These are phyloP conservation scores for Peromyscus melanophrys DNA, from an alignment of 2,797 vertebrate species.

Conservation along the genomic window DNA sequence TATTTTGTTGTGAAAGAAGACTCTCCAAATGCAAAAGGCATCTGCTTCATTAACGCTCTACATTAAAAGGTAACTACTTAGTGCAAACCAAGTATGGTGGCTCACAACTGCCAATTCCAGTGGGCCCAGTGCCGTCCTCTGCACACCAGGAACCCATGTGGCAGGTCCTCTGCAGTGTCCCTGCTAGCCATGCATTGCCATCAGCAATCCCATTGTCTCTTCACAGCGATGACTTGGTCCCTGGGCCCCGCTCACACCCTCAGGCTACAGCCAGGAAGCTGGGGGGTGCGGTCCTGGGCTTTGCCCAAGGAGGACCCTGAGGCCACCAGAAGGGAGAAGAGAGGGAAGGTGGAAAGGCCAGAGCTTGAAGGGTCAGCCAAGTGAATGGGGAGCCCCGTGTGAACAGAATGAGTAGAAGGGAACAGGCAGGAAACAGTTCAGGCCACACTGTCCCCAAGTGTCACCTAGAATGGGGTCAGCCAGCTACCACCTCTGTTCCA, in stretches of 20 bases:
- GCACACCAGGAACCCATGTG: not conserved
- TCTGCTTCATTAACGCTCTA: not conserved
- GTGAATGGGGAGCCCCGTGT: not conserved
- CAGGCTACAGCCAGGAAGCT: not conserved
- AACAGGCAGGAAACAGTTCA: not conserved
- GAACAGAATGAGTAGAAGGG: not conserved
- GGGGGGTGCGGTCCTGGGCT: not conserved
- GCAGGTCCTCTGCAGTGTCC: not conserved
- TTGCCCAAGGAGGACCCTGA: not conserved
- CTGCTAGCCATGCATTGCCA: not conserved
- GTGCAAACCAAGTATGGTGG: not conserved
- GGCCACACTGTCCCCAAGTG: not conserved
- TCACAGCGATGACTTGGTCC: not conserved
- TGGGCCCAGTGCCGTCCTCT: not conserved
- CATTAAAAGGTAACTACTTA: not conserved
- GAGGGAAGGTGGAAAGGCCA: not conserved
- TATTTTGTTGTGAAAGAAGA: conserved; percentile 71
- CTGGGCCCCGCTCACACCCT: not conserved
- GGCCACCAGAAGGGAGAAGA: not conserved
- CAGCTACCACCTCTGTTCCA: not conserved
- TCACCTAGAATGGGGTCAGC: conserved; percentile 28
- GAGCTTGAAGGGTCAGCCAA: not conserved
- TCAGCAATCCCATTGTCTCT: not conserved
- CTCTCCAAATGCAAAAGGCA: not conserved
- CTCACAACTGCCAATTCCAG: not conserved